These are phyloP conservation scores for Atlantisia rogersi DNA, from an alignment of 2,113 vertebrate species.

Conservation along the genomic window DNA sequence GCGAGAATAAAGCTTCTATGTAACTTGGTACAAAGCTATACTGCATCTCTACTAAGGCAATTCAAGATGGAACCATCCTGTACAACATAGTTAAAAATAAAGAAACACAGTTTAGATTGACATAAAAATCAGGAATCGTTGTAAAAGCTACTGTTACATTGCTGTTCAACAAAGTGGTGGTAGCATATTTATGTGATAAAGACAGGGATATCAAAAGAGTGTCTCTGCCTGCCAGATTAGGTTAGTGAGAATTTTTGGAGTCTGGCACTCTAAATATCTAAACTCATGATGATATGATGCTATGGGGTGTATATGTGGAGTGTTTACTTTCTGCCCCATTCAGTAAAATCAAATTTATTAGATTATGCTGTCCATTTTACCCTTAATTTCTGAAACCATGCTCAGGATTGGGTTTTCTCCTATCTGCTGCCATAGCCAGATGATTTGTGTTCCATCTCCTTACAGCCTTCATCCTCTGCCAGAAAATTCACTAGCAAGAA, in stretches of 20 bases:
- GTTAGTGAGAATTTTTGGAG: not conserved
- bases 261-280: not conserved
- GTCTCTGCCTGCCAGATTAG: not conserved
- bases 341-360: not conserved
- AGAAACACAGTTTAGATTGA: not conserved
- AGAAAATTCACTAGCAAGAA: not conserved
- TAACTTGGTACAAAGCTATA: not conserved
- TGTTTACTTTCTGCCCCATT: not conserved
- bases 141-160: not conserved
- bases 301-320: accelerated
- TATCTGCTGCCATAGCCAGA: not conserved
- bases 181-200: not conserved
- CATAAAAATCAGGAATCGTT: not conserved
- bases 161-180: not conserved
- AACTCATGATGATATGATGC: not conserved
- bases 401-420: not conserved
- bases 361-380: not conserved
- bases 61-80: not conserved
- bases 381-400: not conserved
- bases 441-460: not conserved
- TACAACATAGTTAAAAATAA: not conserved
- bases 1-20: not conserved
- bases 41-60: not conserved
- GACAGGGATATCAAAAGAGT: not conserved
- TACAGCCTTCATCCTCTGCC: not conserved